Evolutionary conservation across 2,888 invertebrate genomes (phyloP).

Genomic region (Hypomecis atomaria): DNA sequence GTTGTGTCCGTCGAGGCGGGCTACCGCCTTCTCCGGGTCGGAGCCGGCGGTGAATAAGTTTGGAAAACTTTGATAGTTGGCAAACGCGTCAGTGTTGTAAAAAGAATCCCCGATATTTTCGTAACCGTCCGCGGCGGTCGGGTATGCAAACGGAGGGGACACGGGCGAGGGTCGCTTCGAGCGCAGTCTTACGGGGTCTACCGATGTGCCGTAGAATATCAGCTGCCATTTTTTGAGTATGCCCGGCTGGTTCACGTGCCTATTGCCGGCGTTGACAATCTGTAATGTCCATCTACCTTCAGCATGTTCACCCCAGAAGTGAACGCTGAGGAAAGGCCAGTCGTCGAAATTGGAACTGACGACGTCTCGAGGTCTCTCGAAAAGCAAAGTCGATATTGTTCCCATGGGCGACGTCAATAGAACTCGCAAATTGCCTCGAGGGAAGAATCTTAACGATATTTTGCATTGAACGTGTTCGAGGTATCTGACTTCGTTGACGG

Average conservation of each 20-base stretch:
- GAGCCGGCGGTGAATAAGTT: conserved; percentile 92
- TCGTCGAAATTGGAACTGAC: conserved; percentile 97
- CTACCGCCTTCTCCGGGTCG: conserved; percentile 90
- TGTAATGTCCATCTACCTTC: conserved; percentile 95
- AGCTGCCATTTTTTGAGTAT: conserved; percentile 97
- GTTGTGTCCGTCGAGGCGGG: conserved; percentile 86
- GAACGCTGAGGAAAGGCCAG: conserved; percentile 99
- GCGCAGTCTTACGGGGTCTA: conserved; percentile 91
- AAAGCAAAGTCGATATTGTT: conserved; percentile 95
- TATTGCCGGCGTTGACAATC: conserved; percentile 89
- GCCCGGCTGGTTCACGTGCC: conserved; percentile 93
- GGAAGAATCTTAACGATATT: conserved; percentile 95
- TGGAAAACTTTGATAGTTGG: conserved; percentile 90
- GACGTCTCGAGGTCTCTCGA: conserved; percentile 96
- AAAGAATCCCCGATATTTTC: conserved; percentile 85
- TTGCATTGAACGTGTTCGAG: conserved; percentile 99
- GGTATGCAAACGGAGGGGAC: conserved; percentile 86
- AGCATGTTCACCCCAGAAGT: conserved; percentile 98
- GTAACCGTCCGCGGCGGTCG: conserved; percentile 87
- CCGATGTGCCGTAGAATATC: conserved; percentile 97
- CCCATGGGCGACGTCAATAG: conserved; percentile 96
- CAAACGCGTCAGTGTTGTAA: conserved; percentile 89
- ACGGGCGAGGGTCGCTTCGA: conserved; percentile 80
- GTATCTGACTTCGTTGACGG: conserved; percentile 94
- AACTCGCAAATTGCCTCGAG: conserved; percentile 96